A percentile compares a stretch with the other conserved stretches of the same genome.
Evolutionary conservation across 2,797 vertebrate species (phyloP).

Genomic region (Etheostoma perlongum): DNA sequence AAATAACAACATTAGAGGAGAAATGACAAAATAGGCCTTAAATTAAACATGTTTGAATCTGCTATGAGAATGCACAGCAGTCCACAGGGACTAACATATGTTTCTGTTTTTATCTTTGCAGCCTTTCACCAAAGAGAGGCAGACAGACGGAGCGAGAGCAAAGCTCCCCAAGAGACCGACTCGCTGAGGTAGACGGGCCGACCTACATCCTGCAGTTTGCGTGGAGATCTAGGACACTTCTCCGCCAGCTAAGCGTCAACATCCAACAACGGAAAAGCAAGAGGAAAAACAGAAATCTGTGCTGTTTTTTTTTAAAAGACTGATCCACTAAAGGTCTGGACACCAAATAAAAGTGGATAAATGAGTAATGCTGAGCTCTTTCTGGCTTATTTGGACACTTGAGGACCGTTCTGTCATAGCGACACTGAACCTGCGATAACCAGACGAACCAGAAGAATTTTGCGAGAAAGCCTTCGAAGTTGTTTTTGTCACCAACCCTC

Average conservation of each 20-base stretch:
- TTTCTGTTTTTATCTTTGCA: conserved; percentile 73
- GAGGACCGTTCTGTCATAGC: conserved; percentile 40
- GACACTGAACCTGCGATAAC: conserved; percentile 31
- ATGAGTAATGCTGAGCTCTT: conserved; percentile 74
- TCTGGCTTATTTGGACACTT: conserved; percentile 76
- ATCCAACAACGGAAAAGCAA: conserved; percentile 54
- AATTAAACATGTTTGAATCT: conserved; percentile 23
- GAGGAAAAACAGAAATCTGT: conserved; percentile 34
- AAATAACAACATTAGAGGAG: conserved; percentile 22
- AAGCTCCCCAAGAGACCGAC: conserved; percentile 74
- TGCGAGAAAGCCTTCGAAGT: conserved; percentile 36
- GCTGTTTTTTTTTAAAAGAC: conserved; percentile 30
- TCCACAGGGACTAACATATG: conserved; percentile 67
- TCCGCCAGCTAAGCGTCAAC: conserved; percentile 49
- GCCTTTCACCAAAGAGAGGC: conserved; percentile 72
- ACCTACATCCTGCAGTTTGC: conserved; percentile 80
- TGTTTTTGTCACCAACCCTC: conserved; percentile 39
- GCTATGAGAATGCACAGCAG: conserved; percentile 17
- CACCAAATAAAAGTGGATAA: conserved; percentile 66
- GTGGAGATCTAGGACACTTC: conserved; percentile 73
- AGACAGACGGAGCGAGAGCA: conserved; percentile 49
- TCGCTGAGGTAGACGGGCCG: conserved; percentile 79
- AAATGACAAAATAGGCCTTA: conserved; percentile 7
- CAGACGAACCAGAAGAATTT: conserved; percentile 25
- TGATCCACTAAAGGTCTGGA: conserved; percentile 42